phyloP scores from a whole-genome alignment of 2,888 invertebrate genomes.

The Mellilla xanthometata region DNA sequence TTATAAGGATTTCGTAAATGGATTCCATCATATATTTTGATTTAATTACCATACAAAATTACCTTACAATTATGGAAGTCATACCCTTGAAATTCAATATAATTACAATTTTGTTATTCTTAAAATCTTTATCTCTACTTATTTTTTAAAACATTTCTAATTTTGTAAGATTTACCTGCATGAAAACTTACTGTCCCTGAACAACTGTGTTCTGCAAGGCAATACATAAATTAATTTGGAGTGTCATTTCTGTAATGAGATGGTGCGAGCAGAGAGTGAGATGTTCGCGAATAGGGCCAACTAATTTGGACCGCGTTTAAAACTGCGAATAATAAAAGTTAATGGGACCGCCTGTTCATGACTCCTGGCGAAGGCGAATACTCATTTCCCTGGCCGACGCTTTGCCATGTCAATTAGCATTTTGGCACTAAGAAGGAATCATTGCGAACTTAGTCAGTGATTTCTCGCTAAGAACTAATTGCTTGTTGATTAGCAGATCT shows the following conservation, averaged over 20 bases:
- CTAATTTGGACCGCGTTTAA: slow-evolving; percentile 79
- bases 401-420: slow-evolving; percentile 76
- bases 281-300: slow-evolving; percentile 72
- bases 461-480: slow-evolving; percentile 3
- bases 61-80: too few relatives aligned
- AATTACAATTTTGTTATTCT: too few relatives aligned
- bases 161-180: too few relatives aligned
- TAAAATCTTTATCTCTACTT: too few relatives aligned
- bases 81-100: too few relatives aligned
- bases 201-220: not conserved
- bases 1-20: too few relatives aligned
- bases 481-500: not conserved
- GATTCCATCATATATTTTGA: too few relatives aligned
- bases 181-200: too few relatives aligned
- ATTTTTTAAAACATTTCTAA: too few relatives aligned
- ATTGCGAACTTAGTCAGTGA: slow-evolving; percentile 55
- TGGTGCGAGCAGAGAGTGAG: slow-evolving; percentile 47
- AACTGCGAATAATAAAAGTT: slow-evolving; percentile 79
- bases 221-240: slow-evolving; percentile 54
- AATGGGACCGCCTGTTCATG: slow-evolving; percentile 74
- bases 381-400: slow-evolving; percentile 69
- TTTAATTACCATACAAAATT: too few relatives aligned
- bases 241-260: slow-evolving; percentile 60
- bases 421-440: slow-evolving; percentile 74
- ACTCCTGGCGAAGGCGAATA: slow-evolving; percentile 69